phyloP scores from a whole-genome alignment of 2,888 invertebrate species.

The Nudaria mundana region DNA sequence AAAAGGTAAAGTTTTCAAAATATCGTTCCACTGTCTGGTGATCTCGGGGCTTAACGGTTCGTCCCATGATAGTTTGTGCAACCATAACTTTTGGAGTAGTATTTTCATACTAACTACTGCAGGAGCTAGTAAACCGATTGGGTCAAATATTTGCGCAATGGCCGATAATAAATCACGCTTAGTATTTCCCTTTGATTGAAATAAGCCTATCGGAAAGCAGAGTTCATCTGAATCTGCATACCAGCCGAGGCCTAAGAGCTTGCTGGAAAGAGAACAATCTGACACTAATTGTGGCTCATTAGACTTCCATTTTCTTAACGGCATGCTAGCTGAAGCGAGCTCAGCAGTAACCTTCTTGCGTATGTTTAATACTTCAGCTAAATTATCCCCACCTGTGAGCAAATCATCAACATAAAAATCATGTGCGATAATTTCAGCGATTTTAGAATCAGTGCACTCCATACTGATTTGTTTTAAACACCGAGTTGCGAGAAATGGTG shows the following conservation, averaged over 20 bases:
- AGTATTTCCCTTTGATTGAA: neutral
- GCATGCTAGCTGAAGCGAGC: too few species aligned
- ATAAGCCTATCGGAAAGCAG: neutral
- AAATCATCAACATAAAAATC: too few species aligned
- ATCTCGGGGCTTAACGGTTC: neutral
- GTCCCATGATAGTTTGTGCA: neutral
- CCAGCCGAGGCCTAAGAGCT: too few species aligned
- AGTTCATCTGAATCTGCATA: too few species aligned
- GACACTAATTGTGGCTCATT: too few species aligned
- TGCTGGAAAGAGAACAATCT: too few species aligned
- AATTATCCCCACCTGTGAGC: too few species aligned
- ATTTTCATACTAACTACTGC: neutral
- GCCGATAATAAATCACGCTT: neutral
- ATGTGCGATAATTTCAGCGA: too few species aligned
- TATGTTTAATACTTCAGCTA: too few species aligned
- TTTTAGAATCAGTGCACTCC: too few species aligned
- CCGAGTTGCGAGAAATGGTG: neutral
- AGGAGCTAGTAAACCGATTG: neutral
- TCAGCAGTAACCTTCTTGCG: too few species aligned
- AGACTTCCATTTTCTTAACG: too few species aligned
- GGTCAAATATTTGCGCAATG: neutral
- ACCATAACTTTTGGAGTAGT: neutral
- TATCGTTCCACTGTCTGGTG: neutral
- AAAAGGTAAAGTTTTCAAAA: neutral
- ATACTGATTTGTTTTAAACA: neutral